Conservation (phyloP, 1,140 invertebrate genomes). For the Meloidogyne exigua region DNA sequence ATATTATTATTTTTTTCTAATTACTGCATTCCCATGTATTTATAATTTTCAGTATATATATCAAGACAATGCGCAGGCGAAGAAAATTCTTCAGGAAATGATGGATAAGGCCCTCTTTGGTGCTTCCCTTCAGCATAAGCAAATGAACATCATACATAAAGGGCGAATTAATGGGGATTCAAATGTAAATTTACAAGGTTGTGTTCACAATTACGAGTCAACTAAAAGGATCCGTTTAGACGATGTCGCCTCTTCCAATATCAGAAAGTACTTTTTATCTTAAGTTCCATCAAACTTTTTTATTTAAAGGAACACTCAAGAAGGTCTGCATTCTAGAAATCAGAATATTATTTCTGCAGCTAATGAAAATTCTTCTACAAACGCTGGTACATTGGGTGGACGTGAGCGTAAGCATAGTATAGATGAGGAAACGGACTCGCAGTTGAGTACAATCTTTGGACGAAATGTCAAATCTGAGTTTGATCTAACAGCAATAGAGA, state of each 20-base stretch:
- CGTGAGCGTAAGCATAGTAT: neutral
- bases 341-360: neutral
- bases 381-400: neutral
- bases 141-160: neutral
- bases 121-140: constrained; percentile 28
- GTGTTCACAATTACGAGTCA: neutral
- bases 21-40: no score
- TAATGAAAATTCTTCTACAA: neutral
- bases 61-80: constrained; percentile 57
- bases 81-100: constrained; percentile 52
- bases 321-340: constrained; percentile 9
- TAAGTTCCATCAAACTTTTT: neutral
- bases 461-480: constrained; percentile 36
- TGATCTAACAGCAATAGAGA: constrained; percentile 20
- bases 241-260: neutral
- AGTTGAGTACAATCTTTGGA: constrained; percentile 44
- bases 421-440: constrained; percentile 35
- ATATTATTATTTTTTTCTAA: constrained; percentile 19
- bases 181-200: neutral
- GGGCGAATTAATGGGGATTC: neutral
- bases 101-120: constrained; percentile 53
- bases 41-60: constrained; percentile 52
- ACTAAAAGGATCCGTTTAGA: neutral
- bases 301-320: neutral
- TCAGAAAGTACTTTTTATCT: neutral